phyloP scores from a whole-genome alignment of 2,888 invertebrate species.

The Phengaris alcon region DNA sequence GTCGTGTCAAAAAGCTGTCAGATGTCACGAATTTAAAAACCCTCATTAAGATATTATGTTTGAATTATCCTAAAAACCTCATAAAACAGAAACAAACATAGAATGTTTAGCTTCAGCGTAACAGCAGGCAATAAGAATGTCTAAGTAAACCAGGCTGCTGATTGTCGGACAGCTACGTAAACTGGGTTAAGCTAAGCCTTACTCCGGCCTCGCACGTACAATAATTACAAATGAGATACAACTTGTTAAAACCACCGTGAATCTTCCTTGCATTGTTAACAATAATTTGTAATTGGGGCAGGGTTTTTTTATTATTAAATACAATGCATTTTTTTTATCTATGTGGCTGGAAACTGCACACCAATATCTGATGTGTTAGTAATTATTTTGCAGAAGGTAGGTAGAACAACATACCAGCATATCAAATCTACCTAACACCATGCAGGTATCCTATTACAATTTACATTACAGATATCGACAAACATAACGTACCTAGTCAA shows the following conservation, averaged over 20 bases:
- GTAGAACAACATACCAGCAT: no score
- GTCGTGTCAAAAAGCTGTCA: no score
- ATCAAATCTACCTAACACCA: no score
- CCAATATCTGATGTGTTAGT: no score
- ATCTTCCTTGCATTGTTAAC: constrained; percentile 20
- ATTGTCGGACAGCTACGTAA: constrained; percentile 29
- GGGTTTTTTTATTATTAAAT: constrained; percentile 7
- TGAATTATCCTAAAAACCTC: no score
- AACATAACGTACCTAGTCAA: no score
- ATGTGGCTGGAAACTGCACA: no score
- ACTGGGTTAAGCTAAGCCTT: constrained; percentile 30
- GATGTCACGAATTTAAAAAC: no score
- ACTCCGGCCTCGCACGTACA: constrained; percentile 28
- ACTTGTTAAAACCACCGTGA: constrained; percentile 22
- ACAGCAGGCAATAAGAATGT: constrained; percentile 16
- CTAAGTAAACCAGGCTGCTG: constrained; percentile 29
- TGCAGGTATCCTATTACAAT: no score
- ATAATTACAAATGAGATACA: constrained; percentile 22
- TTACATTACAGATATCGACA: no score
- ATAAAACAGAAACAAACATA: neutral
- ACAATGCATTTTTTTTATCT: neutral
- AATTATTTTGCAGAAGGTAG: no score
- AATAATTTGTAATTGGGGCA: neutral
- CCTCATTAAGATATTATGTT: no score
- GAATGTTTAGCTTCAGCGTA: neutral